phyloP scores from a whole-genome alignment of 2,797 vertebrate genomes.

The Choloepus didactylus region DNA sequence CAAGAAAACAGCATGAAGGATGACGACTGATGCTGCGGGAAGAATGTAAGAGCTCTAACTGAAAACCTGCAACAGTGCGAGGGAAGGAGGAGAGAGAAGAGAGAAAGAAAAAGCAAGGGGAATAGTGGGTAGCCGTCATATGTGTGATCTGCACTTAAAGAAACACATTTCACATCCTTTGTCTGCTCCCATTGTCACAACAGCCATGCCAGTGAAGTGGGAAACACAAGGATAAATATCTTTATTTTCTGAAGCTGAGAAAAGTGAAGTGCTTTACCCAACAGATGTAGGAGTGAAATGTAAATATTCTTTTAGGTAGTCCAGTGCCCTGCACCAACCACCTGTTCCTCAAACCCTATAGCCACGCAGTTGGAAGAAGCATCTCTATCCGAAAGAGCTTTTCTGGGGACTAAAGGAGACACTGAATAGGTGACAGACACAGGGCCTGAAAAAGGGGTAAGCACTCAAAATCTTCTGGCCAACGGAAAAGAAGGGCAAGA shows the following conservation, averaged over 20 bases:
- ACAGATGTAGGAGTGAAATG: not conserved
- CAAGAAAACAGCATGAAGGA: not conserved
- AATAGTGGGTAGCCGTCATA: not conserved
- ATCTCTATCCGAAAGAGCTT: not conserved
- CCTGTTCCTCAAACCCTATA: not conserved
- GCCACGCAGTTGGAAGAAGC: not conserved
- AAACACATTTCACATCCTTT: not conserved
- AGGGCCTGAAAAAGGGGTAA: too few species aligned
- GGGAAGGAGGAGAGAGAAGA: not conserved
- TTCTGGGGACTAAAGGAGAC: not conserved
- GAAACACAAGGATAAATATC: not conserved
- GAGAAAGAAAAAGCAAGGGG: not conserved
- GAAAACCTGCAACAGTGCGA: too few species aligned
- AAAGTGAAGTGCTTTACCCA: not conserved
- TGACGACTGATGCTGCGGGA: not conserved
- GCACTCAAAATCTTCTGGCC: not conserved
- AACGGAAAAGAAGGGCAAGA: not conserved
- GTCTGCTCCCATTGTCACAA: not conserved
- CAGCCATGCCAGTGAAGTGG: not conserved
- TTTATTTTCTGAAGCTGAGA: not conserved
- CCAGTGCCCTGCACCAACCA: too few species aligned
- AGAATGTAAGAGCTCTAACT: not conserved
- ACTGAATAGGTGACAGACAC: not conserved
- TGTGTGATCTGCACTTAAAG: not conserved
- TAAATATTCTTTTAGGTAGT: not conserved